These are phyloP conservation scores for Rousettus leschenaultii DNA, from an alignment of 2,113 vertebrate species.

Conservation along the genomic window DNA sequence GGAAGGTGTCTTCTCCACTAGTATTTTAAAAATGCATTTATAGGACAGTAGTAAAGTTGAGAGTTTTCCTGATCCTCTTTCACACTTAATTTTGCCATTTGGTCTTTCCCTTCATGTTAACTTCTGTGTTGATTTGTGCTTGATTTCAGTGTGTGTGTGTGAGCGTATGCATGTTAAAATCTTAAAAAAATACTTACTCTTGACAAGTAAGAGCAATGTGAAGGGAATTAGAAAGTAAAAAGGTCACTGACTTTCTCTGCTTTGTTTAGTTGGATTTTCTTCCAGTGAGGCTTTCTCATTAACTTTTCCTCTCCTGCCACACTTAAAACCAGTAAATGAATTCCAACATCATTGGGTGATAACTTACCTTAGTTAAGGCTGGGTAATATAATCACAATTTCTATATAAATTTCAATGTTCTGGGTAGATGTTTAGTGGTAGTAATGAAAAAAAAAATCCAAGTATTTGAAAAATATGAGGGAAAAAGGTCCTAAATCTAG, in stretches of 20 bases:
- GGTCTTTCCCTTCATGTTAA: neutral
- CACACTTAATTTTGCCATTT: neutral
- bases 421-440: neutral
- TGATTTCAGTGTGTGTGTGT: neutral
- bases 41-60: neutral
- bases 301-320: neutral
- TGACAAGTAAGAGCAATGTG: neutral
- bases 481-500: conserved; percentile 52
- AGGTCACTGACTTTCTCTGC: neutral
- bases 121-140: neutral
- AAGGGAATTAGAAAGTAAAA: neutral
- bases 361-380: neutral
- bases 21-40: neutral
- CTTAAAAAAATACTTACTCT: neutral
- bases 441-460: conserved; percentile 39
- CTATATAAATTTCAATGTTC: neutral
- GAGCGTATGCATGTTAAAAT: neutral
- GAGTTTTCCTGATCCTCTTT: neutral
- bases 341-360: neutral
- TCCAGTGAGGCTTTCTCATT: neutral
- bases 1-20: neutral
- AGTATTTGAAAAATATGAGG: conserved; percentile 41
- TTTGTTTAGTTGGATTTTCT: neutral
- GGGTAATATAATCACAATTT: neutral
- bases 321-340: conserved; percentile 20